A percentile compares a stretch with the other conserved stretches of the same genome.
phyloP scores from a whole-genome alignment of 2,888 invertebrate genomes.

The Osmoderma eremita region DNA sequence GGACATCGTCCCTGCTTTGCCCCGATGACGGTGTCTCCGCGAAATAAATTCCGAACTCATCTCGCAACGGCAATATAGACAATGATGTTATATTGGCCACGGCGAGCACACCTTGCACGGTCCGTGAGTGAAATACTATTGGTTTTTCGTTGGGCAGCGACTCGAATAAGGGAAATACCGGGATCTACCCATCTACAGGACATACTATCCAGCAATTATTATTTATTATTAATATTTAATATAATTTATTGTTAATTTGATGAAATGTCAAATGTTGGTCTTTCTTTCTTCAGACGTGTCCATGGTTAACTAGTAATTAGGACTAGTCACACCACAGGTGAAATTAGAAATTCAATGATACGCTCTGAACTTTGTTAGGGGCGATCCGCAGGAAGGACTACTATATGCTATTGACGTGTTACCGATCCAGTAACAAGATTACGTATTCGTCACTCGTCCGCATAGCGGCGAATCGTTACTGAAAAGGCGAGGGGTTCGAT shows the following conservation, averaged over 20 bases:
- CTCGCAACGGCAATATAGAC: constrained; percentile 57
- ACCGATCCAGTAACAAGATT: constrained; percentile 55
- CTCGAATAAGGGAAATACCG: constrained; percentile 12
- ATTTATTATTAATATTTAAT: too few relatives aligned
- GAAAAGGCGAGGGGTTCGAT: constrained; percentile 63
- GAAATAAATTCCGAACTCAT: constrained; percentile 57
- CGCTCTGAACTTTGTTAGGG: constrained; percentile 55
- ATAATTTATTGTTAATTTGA: too few relatives aligned
- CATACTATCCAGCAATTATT: too few relatives aligned
- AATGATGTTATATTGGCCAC: constrained; percentile 59
- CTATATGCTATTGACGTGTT: too few relatives aligned
- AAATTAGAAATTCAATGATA: constrained; percentile 49
- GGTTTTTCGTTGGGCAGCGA: constrained; percentile 44
- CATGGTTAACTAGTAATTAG: background rate
- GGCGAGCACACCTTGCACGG: constrained; percentile 57
- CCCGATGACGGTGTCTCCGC: constrained; percentile 31
- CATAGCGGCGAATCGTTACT: constrained; percentile 59
- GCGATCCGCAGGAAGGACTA: constrained; percentile 52
- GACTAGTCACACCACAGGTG: background rate
- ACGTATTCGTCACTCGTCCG: constrained; percentile 63
- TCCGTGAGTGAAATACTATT: constrained; percentile 61
- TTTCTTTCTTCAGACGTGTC: too few relatives aligned
- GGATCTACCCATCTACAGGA: constrained; percentile 1
- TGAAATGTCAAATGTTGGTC: too few relatives aligned
- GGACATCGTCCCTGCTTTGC: background rate